Conservation (phyloP, 2,888 invertebrate genomes). For the Acanthosepion lycidas region DNA sequence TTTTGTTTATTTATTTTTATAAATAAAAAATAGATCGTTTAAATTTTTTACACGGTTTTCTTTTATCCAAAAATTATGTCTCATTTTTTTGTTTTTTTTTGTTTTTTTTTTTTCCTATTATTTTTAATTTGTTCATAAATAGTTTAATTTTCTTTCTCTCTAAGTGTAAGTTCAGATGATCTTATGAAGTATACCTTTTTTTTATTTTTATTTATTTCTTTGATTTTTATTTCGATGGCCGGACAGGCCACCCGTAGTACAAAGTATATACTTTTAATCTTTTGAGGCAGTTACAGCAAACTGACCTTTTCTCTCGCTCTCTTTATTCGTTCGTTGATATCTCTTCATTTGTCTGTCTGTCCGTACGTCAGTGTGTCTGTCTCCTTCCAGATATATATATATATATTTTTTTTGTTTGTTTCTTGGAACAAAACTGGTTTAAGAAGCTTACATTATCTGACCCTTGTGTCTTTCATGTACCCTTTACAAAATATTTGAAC, state of each 20-base stretch:
- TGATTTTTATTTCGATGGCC: neutral
- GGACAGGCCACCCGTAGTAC: neutral
- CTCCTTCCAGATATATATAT: neutral
- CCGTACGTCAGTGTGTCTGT: neutral
- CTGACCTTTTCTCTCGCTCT: neutral
- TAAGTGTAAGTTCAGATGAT: too few relatives aligned
- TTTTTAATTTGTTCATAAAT: too few relatives aligned
- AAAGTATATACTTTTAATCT: neutral
- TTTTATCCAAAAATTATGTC: too few relatives aligned
- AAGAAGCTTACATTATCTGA: too few relatives aligned
- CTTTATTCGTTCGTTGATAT: neutral
- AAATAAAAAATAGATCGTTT: too few relatives aligned
- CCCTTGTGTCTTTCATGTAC: too few relatives aligned
- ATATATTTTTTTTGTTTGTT: neutral
- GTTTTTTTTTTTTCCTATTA: too few relatives aligned
- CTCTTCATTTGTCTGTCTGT: slow-evolving; percentile 10
- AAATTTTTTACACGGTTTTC: too few relatives aligned
- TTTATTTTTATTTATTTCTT: neutral
- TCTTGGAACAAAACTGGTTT: neutral
- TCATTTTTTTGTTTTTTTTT: too few relatives aligned
- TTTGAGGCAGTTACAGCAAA: neutral
- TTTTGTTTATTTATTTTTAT: too few relatives aligned
- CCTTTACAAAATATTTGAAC: too few relatives aligned
- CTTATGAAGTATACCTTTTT: neutral
- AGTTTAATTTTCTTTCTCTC: too few relatives aligned